Evolutionary conservation across 1,140 invertebrate genomes (phyloP).

Genomic region (Periplaneta americana): DNA sequence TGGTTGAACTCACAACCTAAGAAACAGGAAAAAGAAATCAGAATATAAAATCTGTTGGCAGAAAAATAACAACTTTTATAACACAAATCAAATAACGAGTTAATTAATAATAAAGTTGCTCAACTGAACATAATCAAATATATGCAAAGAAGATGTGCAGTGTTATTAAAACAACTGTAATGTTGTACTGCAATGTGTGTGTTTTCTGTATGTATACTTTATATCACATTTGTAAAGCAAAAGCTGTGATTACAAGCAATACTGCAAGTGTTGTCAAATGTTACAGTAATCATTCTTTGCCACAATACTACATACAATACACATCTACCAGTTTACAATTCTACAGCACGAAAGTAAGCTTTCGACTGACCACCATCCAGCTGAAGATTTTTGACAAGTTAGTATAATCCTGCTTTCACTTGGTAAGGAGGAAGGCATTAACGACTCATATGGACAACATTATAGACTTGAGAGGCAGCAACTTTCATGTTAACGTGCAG

Average conservation of each 20-base stretch:
- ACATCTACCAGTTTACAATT: not conserved
- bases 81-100: not conserved
- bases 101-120: too few relatives aligned
- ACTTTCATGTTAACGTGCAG: not conserved
- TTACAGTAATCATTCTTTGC: not conserved
- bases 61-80: not conserved
- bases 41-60: not conserved
- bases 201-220: too few relatives aligned
- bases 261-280: not conserved
- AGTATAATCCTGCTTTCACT: not conserved
- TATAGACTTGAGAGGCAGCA: too few relatives aligned
- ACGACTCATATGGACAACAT: too few relatives aligned
- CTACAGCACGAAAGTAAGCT: not conserved
- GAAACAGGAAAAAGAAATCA: constrained; percentile 34
- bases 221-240: too few relatives aligned
- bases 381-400: not conserved
- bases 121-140: too few relatives aligned
- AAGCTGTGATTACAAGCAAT: not conserved
- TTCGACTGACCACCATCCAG: not conserved
- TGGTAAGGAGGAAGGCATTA: not conserved
- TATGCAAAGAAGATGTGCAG: too few relatives aligned
- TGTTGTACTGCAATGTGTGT: too few relatives aligned
- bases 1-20: constrained; percentile 95
- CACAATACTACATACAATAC: not conserved
- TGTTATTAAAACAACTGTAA: not conserved